Evolutionary conservation across 2,113 vertebrate species (phyloP).

Genomic region (Chinchilla lanigera): DNA sequence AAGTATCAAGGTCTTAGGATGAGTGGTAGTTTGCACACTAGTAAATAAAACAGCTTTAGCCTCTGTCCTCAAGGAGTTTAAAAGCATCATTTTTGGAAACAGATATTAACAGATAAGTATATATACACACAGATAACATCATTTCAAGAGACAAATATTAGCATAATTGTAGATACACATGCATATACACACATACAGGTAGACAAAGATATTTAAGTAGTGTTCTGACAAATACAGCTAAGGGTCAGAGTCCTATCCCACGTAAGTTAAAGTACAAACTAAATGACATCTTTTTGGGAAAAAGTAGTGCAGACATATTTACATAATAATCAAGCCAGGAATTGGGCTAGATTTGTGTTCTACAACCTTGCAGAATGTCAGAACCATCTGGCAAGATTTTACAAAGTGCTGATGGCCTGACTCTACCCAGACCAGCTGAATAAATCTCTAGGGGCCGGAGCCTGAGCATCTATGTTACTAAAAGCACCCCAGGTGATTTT

Average conservation of each 20-base stretch:
- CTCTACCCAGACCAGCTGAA: neutral
- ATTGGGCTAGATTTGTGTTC: neutral
- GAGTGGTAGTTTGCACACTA: neutral
- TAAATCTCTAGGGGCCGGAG: neutral
- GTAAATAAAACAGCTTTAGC: neutral
- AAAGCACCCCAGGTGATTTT: neutral
- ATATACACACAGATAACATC: neutral
- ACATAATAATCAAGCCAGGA: neutral
- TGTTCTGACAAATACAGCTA: neutral
- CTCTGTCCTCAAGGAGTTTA: neutral
- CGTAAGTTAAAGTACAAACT: neutral
- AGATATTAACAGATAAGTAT: neutral
- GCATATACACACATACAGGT: too few species aligned
- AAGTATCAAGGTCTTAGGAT: neutral
- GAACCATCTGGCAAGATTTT: constrained; percentile 12
- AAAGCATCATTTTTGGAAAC: neutral
- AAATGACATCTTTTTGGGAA: neutral
- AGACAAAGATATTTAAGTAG: neutral
- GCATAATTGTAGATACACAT: neutral
- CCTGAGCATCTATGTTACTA: neutral
- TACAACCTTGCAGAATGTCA: neutral
- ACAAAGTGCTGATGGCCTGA: neutral
- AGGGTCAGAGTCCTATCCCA: neutral
- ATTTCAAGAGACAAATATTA: constrained; percentile 5
- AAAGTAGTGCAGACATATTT: neutral